Evolutionary conservation across 2,113 vertebrate genomes (phyloP).

Genomic region (Paedocypris sp.): DNA sequence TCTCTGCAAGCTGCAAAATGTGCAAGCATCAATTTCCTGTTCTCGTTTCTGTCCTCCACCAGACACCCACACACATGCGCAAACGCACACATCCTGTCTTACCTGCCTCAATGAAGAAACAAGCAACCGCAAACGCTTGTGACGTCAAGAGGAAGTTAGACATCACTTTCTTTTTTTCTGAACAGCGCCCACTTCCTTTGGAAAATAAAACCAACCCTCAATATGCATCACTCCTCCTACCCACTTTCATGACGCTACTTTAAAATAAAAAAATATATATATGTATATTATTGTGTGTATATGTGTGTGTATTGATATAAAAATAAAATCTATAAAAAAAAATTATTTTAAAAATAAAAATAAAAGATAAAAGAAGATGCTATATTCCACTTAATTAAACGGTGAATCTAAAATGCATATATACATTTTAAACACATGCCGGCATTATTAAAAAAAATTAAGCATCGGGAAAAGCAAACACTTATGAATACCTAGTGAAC

Average conservation of each 20-base stretch:
- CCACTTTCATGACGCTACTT: constrained; percentile 25
- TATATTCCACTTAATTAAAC: too few species aligned
- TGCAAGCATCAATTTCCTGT: constrained; percentile 28
- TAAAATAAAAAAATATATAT: too few species aligned
- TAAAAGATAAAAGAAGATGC: too few species aligned
- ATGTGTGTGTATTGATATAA: too few species aligned
- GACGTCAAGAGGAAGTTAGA: constrained; percentile 39
- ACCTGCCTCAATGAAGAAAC: constrained; percentile 36
- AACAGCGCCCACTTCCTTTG: constrained; percentile 53
- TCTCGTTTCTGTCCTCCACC: constrained; percentile 24
- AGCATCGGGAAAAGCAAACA: too few species aligned
- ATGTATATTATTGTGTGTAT: too few species aligned
- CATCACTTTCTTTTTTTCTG: constrained; percentile 28
- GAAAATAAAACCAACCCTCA: constrained; percentile 41
- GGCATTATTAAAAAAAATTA: too few species aligned
- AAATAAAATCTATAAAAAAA: too few species aligned
- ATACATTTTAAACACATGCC: too few species aligned
- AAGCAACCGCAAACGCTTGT: constrained; percentile 46
- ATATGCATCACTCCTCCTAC: constrained; percentile 28
- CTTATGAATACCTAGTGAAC: too few species aligned
- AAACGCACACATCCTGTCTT: constrained; percentile 44
- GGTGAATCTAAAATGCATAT: too few species aligned
- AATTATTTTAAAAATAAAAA: too few species aligned
- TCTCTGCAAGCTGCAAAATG: constrained; percentile 21
- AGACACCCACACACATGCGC: constrained; percentile 17